Base-by-base conservation (phyloP, 2,888 invertebrate species). In the Melinopterus prodromus region DNA sequence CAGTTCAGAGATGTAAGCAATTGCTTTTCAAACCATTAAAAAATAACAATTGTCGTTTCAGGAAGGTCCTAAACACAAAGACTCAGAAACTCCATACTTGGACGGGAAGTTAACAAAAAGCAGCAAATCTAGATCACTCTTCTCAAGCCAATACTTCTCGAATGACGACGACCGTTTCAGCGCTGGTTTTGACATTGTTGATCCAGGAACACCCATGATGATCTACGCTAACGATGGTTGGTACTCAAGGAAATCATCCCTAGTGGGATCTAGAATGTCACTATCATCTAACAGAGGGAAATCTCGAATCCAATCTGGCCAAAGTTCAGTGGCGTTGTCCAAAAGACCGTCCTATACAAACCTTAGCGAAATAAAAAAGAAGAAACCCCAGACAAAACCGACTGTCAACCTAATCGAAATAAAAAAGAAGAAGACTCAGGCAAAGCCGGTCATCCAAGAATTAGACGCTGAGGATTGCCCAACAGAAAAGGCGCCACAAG, bases 181-280 rank as follows among this genome's bases (percentile, higher is more conserved):
- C 75, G 89, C 92, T 0, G 93, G 93, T 37, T 93, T 93, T 84
- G 92, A 93, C 88, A 92, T 94, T 35, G 92, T 91, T 2, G 93
- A 93, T 81, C 93, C 94, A 0, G 93, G 92, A 77, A 90, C 93
- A 6, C 94, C 94, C 0, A 94, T 94, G 94, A 91, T 94, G 91
- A 86, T 92, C 35, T 87, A 90, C 81, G 91, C 92, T 7, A 93
- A 93, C 82, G 93, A 93, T 84, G 93, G 93, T 1, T 93, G 92
- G 88, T 93, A 91, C 84, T 92, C 91, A 84, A 91, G 80, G 85
- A 86, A 84, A 82, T 83, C 84, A 82, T 87, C 87, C 0, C 82
- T 86, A 71, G 82, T 86, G 77, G 87, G 88, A 35, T 90, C 90
- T 5, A 85, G 86, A 81, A 69, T 85, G 37, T 90, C 90, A 0